Evolutionary conservation across 2,888 invertebrate genomes (phyloP), one percentile per base, ranked within the genome.

Genomic region (Agapostemon virescens): DNA sequence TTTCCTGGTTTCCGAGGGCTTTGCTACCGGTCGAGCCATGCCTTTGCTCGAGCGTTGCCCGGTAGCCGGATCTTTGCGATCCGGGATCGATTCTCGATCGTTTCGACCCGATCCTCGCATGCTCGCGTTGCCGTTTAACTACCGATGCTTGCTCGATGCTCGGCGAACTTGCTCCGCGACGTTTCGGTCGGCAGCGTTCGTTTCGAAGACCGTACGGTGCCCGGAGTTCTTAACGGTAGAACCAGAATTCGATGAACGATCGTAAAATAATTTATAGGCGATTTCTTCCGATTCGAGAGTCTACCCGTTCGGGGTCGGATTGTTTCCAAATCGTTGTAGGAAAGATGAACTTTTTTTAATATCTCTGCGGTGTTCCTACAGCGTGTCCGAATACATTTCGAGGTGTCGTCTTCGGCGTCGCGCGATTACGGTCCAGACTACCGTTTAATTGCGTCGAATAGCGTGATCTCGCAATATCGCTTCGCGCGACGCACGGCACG

Each of bases 401-500:
- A 49, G 11, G 49, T 49, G 49, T 20, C 20, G n/a, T 11, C 49
- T n/a, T 11, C 49, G 49, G 9, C 11, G n/a, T 49, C n/a, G n/a
- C n/a, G 49, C 11, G 49, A n/a, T 49, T n/a, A 49, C n/a, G 49
- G 66, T 58, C 23, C 23, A 36, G 71, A 71, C 68, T 73, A 70
- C 26, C 71, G 77, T 79, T 84, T 82, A 30, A 82, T 77, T 76
- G 69, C 61, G 80, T 69, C 30, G n/a, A 42, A 73, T 71, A n/a
- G 77, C 69, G 67, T 69, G 52, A 52, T 52, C 58, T 38, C 26
- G 67, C n/a, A 36, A 63, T 68, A 63, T 69, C 69, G 67, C 64
- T 33, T 20, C 63, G 33, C 55, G 17, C 26, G 74, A 67, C 69
- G 58, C 52, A 38, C 17, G 58, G 66, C 74, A 58, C 67, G 74